These are phyloP conservation scores for Sapajus apella DNA, from an alignment of 2,113 vertebrate species.

Conservation along the genomic window DNA sequence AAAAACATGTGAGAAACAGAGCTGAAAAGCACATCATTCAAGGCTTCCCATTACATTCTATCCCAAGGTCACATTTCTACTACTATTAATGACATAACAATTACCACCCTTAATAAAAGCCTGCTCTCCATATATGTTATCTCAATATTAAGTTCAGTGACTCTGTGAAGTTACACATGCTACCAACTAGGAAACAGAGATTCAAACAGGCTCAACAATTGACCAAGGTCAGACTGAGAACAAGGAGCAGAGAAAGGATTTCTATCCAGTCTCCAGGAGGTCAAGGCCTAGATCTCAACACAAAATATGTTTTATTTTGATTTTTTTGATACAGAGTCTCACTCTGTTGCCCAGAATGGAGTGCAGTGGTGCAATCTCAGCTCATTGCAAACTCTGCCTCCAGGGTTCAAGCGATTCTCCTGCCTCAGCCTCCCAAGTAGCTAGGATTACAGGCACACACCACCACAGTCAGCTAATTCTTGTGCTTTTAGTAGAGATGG, in stretches of 20 bases:
- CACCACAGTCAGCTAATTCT: too few species aligned
- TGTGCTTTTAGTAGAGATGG: too few species aligned
- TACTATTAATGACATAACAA: background rate
- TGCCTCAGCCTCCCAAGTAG: too few species aligned
- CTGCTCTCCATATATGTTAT: background rate
- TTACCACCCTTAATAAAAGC: background rate
- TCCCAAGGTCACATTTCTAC: background rate
- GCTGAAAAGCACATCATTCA: background rate
- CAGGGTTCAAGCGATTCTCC: too few species aligned
- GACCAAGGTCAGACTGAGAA: background rate
- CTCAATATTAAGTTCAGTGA: background rate
- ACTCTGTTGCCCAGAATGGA: too few species aligned
- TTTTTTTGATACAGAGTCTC: too few species aligned
- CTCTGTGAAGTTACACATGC: background rate
- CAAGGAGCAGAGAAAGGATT: background rate
- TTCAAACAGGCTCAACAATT: background rate
- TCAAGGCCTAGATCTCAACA: background rate
- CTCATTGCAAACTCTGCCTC: too few species aligned
- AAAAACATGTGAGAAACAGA: background rate
- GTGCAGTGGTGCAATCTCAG: too few species aligned
- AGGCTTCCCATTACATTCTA: background rate
- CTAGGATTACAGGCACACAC: too few species aligned
- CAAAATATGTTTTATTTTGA: background rate
- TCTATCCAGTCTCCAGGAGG: background rate
- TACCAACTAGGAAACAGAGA: background rate